Base-by-base conservation (phyloP, 35 echinoderm and acorn worm species). In the Heliocidaris erythrogramma region DNA sequence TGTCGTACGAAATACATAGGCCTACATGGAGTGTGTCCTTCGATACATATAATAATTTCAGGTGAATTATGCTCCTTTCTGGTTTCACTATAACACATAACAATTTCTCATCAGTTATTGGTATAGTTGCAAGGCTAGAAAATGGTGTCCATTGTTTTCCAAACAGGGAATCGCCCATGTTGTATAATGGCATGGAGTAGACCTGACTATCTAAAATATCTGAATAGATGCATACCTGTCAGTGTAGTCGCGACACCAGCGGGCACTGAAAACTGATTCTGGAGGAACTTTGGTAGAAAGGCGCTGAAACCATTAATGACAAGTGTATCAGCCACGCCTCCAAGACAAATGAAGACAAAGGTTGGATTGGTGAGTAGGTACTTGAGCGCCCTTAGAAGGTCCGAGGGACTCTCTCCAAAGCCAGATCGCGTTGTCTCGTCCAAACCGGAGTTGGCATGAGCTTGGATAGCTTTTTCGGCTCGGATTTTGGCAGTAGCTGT, bases 341-440 rank as follows among this genome's bases (percentile, higher is more conserved):
- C 96, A 30, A 97, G 52, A 31, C 86, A 84, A 9, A 90, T 78
- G 49, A 94, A 96, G 8, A 96, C 94, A 69, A 94, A 97, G 21
- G 96, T 94, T 9, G 96, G 96, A 85, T 97, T 97, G 53, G 90
- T 88, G 27, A 97, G 21, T 18, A 97, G 93, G 89, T 94, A 94
- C 32, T 94, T 95, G 13, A 95, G 56, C 29, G 96, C 96, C 56
- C 42, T 94, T 13, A 93, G 93, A 29, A 97, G 71, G 84, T 97
- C 96, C 17, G 93, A 48, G 10, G 49, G 61, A 8, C 53, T 71
- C 21, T 85, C 32, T 13, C 96, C 96, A 71, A 97, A 97, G 18
- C 88, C 95, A 31, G 59, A 13, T 49, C 35, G 0, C 31, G 49
- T 94, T 92, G 32, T 85, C 84, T 56, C 47, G 12, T 94, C 92